Base-by-base conservation (phyloP, 2,113 vertebrate genomes). In the Etheostoma spectabile region DNA sequence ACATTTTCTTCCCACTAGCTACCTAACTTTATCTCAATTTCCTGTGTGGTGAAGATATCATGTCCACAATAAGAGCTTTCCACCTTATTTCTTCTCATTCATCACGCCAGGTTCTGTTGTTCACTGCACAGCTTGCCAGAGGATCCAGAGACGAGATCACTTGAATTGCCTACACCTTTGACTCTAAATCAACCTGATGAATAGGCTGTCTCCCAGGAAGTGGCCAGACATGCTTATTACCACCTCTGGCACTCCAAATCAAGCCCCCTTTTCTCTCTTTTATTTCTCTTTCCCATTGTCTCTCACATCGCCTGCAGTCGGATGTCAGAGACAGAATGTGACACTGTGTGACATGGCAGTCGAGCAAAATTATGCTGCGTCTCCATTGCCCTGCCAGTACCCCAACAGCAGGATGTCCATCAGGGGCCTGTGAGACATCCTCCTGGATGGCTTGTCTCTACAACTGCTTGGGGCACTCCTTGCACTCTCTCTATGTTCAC, bases 341-440 rank as follows among this genome's bases (percentile, higher is more conserved):
- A 97, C 97, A 97, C 96, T 96, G 96, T 97, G 95, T 96, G 97
- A 96, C 97, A 97, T 93, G 96, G 96, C 94, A 89, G 96, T 97
- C 96, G 88, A 95, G 95, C 96, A 90, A 96, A 96, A 97, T 98
- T 96, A 96, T 94, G 94, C 95, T 93, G 95, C 94, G 94, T 95
- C 96, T 96, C 91, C 95, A 93, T 97, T 95, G 95, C 92, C 91
- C 92, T 97, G 97, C 96, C 96, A 96, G 96, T 96, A 95, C 93
- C 93, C 93, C 93, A 89, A 86, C 93, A 95, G 91, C 91, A 87
- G 93, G 90, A 82, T 95, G 96, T 96, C 96, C 95, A 80, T 96
- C 96, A 95, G 91, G 93, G 90, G 72, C 90, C 93, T 90, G 81
- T 77, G 88, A 95, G 94, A 83, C 80, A 79, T 87, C 84, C 80